phyloP scores from a whole-genome alignment of 2,113 vertebrate species.

The Myanophis thanlyinensis region DNA sequence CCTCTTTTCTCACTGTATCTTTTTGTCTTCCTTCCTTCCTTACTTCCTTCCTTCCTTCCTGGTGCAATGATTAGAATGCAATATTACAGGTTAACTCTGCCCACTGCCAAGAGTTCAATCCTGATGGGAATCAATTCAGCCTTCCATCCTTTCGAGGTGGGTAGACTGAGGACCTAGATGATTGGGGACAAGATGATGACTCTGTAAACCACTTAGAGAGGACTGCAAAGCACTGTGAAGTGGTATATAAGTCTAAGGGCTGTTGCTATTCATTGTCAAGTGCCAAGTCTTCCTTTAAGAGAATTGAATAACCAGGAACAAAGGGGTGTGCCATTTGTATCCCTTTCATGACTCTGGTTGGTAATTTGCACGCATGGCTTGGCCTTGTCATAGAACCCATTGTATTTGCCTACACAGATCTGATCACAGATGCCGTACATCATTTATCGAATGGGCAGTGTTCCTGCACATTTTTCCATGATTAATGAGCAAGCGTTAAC shows the following conservation, averaged over 20 bases:
- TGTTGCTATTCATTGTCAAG: not conserved
- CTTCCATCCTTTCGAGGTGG: no score
- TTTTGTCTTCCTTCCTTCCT: not conserved
- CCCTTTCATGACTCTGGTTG: not conserved
- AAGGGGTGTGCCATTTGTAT: not conserved
- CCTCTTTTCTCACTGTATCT: not conserved
- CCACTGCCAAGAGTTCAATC: no score
- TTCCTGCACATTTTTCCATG: not conserved
- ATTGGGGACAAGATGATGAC: no score
- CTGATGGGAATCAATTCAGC: no score
- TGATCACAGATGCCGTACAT: not conserved
- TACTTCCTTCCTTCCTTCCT: no score
- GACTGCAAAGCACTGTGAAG: no score
- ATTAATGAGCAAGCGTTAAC: not conserved
- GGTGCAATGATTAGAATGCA: no score
- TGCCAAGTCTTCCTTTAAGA: not conserved
- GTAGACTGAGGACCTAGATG: no score
- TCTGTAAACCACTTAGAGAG: no score
- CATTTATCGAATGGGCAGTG: not conserved
- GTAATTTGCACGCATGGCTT: not conserved
- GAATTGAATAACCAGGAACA: not conserved
- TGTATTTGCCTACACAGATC: not conserved
- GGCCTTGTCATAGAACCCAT: not conserved
- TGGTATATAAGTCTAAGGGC: no score
- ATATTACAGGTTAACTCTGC: no score